Conservation (phyloP, 2,888 invertebrate genomes). For the Mayetiola destructor region DNA sequence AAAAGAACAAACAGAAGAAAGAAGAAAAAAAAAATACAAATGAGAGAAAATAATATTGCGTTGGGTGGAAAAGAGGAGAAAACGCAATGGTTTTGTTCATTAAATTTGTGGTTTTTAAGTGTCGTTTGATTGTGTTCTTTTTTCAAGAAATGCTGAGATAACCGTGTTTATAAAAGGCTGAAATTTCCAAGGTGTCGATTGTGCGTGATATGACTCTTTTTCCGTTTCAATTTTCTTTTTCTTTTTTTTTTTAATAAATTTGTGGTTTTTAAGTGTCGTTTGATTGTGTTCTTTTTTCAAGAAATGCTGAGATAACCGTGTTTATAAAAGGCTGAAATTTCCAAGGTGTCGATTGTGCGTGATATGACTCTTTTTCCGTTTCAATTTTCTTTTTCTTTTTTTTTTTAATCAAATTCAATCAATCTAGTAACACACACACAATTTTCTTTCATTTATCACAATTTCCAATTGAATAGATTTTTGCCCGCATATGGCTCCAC, state of each 20-base stretch:
- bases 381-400: background rate
- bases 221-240: background rate
- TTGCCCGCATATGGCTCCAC: background rate
- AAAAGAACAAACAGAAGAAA: background rate
- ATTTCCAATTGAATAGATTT: background rate
- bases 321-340: background rate
- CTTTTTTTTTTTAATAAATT: background rate
- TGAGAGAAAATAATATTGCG: background rate
- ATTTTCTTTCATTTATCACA: background rate
- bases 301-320: background rate
- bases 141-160: background rate
- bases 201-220: constrained; percentile 8
- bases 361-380: background rate
- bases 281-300: too few relatives aligned
- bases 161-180: background rate
- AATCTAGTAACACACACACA: background rate
- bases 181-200: constrained; percentile 6
- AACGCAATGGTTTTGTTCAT: background rate
- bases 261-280: too few relatives aligned
- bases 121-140: too few relatives aligned
- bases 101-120: too few relatives aligned
- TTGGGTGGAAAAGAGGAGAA: too few relatives aligned
- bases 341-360: constrained; percentile 7
- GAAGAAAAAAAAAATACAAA: background rate
- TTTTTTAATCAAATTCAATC: background rate